Base-by-base conservation (phyloP, 2,888 invertebrate species). In the Beris morrisii region DNA sequence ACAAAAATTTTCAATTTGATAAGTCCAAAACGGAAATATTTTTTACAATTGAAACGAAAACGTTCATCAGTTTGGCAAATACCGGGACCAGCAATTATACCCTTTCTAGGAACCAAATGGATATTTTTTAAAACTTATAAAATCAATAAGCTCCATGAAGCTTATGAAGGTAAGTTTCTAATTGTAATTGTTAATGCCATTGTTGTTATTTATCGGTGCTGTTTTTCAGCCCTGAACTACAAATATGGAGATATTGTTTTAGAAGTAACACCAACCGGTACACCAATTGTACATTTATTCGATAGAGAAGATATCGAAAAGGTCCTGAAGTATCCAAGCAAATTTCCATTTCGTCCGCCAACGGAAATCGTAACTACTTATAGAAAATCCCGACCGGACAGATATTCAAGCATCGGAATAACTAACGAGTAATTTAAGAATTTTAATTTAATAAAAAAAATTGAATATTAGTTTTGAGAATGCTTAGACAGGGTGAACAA, bases 81-180 rank as follows among this genome's bases (percentile, higher is more conserved):
- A 50, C 93, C 93, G 0, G 93, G 93, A 1, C 93, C 93, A 0
- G 80, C 84, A 7, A 77, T 86, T 0, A 73, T 93, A 50, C 93
- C 93, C 0, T 79, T 91, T 45, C 74, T 93, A 32, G 93, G 93
- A 5, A 92, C 93, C 4, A 84, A 88, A 64, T 93, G 93, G 93
- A 85, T 91, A 61, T 92, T 88, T 77, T 85, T 88, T 73, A 84
- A 83, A 72, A 83, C 85, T 67, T 92, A 91, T 74, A 84, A 83
- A 73, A 84, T 92, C 81, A 87, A 87, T 70, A 88, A 89, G 76
- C 82, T 93, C 53, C 92, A 92, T 77, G 88, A 90, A 75, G 90
- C 89, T 71, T 92, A 93, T 80, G 85, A 85, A 83, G 90, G 90
- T 90, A 79, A 82, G 76, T 68, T 70, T 69, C 64, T 22, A 22